Percentiles rank a stretch among this genome's conserved stretches.
Conservation (phyloP, 2,113 vertebrate genomes). For the Capra hircus region DNA sequence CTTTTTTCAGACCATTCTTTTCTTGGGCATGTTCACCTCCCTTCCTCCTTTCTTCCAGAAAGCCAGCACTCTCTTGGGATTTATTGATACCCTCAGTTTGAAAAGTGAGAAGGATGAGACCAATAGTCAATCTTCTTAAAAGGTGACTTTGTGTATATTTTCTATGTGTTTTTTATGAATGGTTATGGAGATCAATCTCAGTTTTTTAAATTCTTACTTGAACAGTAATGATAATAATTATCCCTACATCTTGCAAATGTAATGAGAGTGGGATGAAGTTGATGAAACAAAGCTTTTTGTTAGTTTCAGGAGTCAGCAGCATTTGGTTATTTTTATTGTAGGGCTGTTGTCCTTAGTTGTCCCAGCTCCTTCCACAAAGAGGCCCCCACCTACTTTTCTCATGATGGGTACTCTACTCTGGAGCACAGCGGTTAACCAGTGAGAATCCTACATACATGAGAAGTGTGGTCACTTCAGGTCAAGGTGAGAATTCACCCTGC, state of each 20-base stretch:
- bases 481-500: not conserved
- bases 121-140: not conserved
- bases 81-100: not conserved
- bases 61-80: not conserved
- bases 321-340: not conserved
- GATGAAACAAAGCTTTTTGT: not conserved
- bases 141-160: not conserved
- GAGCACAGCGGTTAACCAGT: not conserved
- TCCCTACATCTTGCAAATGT: not conserved
- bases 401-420: not conserved
- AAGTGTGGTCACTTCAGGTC: not conserved
- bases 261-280: not conserved
- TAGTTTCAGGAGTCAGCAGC: not conserved
- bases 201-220: not conserved
- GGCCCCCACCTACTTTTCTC: not conserved
- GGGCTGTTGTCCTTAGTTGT: not conserved
- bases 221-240: not conserved
- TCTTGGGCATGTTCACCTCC: not conserved
- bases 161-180: not conserved
- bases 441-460: not conserved
- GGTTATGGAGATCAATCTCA: not conserved
- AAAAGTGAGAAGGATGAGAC: not conserved
- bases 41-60: not conserved
- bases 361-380: not conserved
- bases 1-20: not conserved